Evolutionary conservation across 2,113 vertebrate genomes (phyloP).

Genomic region (Xenus cinereus): DNA sequence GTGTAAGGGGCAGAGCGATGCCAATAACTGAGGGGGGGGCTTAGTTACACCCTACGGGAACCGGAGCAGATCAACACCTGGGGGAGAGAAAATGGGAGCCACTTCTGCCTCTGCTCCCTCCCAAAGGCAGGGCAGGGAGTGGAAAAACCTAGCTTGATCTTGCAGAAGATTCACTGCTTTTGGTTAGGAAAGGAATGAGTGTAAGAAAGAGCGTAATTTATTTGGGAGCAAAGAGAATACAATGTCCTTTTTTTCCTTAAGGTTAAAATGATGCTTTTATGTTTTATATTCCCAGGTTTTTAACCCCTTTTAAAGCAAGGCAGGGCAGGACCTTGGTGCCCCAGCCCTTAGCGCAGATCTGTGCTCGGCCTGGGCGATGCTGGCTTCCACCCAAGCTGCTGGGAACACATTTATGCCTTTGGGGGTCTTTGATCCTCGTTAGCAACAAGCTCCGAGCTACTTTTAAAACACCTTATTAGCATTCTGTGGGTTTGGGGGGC

Average conservation of each 20-base stretch:
- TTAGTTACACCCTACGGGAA: background rate
- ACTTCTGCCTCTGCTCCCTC: background rate
- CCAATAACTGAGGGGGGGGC: too few relatives aligned
- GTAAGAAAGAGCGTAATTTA: background rate
- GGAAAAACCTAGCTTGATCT: background rate
- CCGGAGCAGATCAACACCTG: background rate
- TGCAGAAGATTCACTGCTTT: background rate
- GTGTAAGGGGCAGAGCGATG: accelerated
- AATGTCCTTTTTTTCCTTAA: background rate
- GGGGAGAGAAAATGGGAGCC: background rate
- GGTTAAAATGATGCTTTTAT: background rate
- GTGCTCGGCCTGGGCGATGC: accelerated
- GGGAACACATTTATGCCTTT: background rate
- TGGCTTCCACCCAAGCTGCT: background rate
- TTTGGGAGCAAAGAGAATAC: background rate
- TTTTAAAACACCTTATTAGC: background rate
- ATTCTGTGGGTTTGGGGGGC: background rate
- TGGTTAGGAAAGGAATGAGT: background rate
- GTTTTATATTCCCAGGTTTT: background rate
- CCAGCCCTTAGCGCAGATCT: background rate
- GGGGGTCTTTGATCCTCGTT: background rate
- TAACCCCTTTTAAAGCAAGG: background rate
- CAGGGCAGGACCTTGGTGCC: accelerated
- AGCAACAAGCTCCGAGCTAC: background rate
- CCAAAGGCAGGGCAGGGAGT: background rate